Conservation (phyloP, 2,113 vertebrate genomes). For the Tychaedon coryphoeus region DNA sequence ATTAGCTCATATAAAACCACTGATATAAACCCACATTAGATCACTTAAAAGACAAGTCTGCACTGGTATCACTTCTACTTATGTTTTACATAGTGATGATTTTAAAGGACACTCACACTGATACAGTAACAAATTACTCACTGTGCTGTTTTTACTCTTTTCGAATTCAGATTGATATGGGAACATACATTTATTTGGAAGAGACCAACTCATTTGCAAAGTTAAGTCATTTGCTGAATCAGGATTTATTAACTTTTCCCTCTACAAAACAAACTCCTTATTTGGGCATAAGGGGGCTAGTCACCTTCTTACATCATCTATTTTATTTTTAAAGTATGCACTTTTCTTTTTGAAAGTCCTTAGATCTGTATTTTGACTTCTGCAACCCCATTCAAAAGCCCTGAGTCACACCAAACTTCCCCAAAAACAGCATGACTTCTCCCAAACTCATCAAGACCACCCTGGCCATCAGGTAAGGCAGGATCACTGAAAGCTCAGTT, state of each 20-base stretch:
- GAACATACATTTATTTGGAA: background rate
- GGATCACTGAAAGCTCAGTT: background rate
- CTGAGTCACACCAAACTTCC: background rate
- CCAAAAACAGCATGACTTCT: rapidly evolving
- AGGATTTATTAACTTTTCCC: background rate
- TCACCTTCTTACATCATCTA: background rate
- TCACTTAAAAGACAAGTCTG: background rate
- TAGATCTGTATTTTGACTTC: background rate
- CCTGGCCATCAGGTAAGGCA: background rate
- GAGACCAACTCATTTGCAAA: background rate
- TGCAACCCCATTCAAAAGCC: background rate
- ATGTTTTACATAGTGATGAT: background rate
- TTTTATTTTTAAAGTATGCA: background rate
- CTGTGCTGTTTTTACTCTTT: background rate
- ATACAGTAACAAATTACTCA: background rate
- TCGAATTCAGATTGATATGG: background rate
- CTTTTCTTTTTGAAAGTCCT: background rate
- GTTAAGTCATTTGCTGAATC: background rate
- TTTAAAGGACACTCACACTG: background rate
- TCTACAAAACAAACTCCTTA: background rate
- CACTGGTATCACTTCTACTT: background rate
- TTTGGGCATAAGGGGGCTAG: background rate
- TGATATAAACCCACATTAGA: background rate
- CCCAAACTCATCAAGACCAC: background rate
- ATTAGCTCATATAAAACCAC: background rate